Conservation (phyloP, 2,888 invertebrate genomes). For the Xestia c-nigrum region DNA sequence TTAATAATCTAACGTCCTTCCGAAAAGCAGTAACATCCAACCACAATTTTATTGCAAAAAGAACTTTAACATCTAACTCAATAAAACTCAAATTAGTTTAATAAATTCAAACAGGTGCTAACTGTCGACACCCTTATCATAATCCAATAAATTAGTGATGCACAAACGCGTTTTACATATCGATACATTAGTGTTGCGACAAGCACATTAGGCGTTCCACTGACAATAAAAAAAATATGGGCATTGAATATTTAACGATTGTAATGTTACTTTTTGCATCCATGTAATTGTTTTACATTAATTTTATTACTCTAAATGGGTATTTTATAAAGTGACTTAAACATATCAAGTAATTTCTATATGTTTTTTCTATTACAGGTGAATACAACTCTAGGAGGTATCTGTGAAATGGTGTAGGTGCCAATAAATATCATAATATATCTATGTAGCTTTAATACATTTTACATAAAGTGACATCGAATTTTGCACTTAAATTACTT, state of each 20-base stretch:
- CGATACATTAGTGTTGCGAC: slow-evolving; percentile 67
- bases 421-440: slow-evolving; percentile 33
- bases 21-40: slow-evolving; percentile 27
- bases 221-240: slow-evolving; percentile 48
- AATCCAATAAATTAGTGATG: slow-evolving; percentile 72
- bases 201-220: slow-evolving; percentile 66
- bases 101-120: slow-evolving; percentile 58
- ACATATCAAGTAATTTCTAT: slow-evolving; percentile 10
- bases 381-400: slow-evolving; percentile 8
- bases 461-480: slow-evolving; percentile 15
- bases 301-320: slow-evolving; percentile 51
- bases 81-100: slow-evolving; percentile 52
- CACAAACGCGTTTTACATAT: slow-evolving; percentile 69
- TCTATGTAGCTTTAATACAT: slow-evolving; percentile 4
- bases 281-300: slow-evolving; percentile 51
- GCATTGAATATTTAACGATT: slow-evolving; percentile 52
- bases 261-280: slow-evolving; percentile 39
- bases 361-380: slow-evolving; percentile 29
- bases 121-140: slow-evolving; percentile 63
- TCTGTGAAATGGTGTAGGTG: slow-evolving; percentile 10
- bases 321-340: slow-evolving; percentile 30
- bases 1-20: slow-evolving; percentile 8
- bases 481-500: slow-evolving; percentile 28
- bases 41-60: slow-evolving; percentile 33
- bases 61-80: slow-evolving; percentile 23